Evolutionary conservation across 2,888 invertebrate species (phyloP), one percentile per base, ranked within the genome.

Genomic region (Tipula unca): DNA sequence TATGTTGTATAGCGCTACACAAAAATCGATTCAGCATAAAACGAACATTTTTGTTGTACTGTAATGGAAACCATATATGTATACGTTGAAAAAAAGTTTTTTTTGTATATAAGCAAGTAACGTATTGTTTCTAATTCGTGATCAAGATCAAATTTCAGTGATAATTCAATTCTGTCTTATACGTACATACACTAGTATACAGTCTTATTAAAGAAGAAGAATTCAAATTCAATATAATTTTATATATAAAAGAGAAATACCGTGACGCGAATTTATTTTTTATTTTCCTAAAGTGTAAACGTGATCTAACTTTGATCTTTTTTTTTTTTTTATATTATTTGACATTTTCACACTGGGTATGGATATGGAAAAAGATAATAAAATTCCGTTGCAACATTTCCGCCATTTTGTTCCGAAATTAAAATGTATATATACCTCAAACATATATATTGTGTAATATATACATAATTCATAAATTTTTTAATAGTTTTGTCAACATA

Each of bases 81-180:
- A n/a, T n/a, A 32, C 32, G 6, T 6, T 6, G 6, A 32, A 32
- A 32, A 32, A 32, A 32, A 32, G 35, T 35, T 35, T 35, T 35
- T 35, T 35, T 39, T 39, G 39, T 48, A 48, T 17, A 32, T 6
- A 32, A 32, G 32, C 6, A 32, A 32, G 32, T 32, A 32, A 17
- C 69, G 69, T 69, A 69, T 69, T 69, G 69, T 69, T 69, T 69
- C 69, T 69, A 83, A 82, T 32, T 83, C 83, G 83, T 83, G 83
- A 83, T 83, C 83, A 35, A 83, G 83, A 83, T 83, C 83, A 83
- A 32, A 83, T 83, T 83, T 32, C 83, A 32, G 83, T 83, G 83
- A 83, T 83, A 83, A 83, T 83, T 32, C 83, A 83, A 32, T 83
- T n/a, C 32, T 32, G 29, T 32, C 32, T 29, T 35, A 29, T n/a